Conservation (phyloP, 2,888 invertebrate species). For the Eurytoma adleriae region DNA sequence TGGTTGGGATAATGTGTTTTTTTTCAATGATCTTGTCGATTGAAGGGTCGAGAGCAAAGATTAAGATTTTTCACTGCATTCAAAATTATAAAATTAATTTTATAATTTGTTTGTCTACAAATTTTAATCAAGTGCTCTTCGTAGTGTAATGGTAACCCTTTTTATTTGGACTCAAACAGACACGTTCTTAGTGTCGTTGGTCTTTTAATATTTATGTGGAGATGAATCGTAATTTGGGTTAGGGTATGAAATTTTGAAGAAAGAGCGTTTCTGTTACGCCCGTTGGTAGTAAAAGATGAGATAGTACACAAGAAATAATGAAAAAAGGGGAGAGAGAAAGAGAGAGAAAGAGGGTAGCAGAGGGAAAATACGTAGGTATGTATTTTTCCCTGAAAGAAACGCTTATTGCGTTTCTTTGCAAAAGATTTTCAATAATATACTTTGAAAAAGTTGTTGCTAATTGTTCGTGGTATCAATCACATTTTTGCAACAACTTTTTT, state of each 20-base stretch:
- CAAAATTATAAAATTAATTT: background rate
- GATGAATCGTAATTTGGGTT: background rate
- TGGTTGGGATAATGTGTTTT: slow-evolving; percentile 3
- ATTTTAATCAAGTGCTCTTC: slow-evolving; percentile 18
- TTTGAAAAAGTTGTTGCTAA: slow-evolving; percentile 9
- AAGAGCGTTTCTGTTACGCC: slow-evolving; percentile 29
- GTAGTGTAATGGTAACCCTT: background rate
- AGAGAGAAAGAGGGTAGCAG: slow-evolving; percentile 1
- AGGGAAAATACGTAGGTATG: background rate
- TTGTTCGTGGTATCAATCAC: too few species aligned
- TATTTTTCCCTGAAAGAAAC: too few species aligned
- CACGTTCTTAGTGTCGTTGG: slow-evolving; percentile 48
- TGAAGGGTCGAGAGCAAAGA: slow-evolving; percentile 7
- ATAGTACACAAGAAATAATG: slow-evolving; percentile 19
- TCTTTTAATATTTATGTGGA: background rate
- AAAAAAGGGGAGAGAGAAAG: slow-evolving; percentile 14
- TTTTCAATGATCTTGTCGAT: slow-evolving; percentile 6
- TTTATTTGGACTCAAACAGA: background rate
- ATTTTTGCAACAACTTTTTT: slow-evolving; percentile 15
- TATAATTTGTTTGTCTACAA: slow-evolving; percentile 4
- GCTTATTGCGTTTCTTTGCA: background rate
- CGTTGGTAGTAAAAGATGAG: slow-evolving; percentile 8
- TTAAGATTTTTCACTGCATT: background rate
- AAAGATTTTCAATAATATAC: slow-evolving; percentile 17
- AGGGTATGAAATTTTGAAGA: background rate